These are phyloP conservation scores for Pristionchus arcanus DNA, from an alignment of 2,888 invertebrate species.

Conservation along the genomic window DNA sequence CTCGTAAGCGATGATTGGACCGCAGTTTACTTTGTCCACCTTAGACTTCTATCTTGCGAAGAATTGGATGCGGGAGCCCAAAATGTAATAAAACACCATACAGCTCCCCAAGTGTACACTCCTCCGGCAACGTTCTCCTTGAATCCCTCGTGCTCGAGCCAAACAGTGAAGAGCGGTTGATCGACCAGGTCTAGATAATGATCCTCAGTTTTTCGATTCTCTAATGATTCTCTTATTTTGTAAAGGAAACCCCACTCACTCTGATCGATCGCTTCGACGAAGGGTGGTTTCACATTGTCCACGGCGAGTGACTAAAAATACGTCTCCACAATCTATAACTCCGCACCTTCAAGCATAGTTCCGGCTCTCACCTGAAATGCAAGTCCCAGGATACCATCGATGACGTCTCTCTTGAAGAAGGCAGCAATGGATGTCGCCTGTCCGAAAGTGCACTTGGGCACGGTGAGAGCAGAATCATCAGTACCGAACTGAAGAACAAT, in stretches of 20 bases:
- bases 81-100: constrained; percentile 75
- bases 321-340: too few species aligned
- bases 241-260: constrained; percentile 64
- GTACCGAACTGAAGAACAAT: constrained; percentile 67
- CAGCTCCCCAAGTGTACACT: constrained; percentile 71
- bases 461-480: constrained; percentile 59
- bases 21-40: constrained; percentile 76
- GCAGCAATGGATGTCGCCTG: constrained; percentile 59
- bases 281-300: constrained; percentile 10
- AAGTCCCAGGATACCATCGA: constrained; percentile 73
- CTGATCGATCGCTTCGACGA: constrained; percentile 8
- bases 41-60: too few species aligned
- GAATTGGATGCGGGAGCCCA: too few species aligned
- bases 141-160: constrained; percentile 68
- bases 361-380: constrained; percentile 62
- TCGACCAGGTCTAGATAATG: constrained; percentile 68
- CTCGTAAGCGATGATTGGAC: constrained; percentile 65
- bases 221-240: too few species aligned
- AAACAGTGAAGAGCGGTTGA: constrained; percentile 71
- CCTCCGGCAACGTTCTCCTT: constrained; percentile 66
- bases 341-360: too few species aligned
- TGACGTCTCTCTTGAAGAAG: constrained; percentile 66
- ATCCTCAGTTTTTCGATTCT: too few species aligned
- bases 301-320: not conserved
- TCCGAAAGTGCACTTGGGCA: constrained; percentile 70